These are phyloP conservation scores for Petrolisthes manimaculis DNA, from an alignment of 2,888 invertebrate species.

Conservation along the genomic window DNA sequence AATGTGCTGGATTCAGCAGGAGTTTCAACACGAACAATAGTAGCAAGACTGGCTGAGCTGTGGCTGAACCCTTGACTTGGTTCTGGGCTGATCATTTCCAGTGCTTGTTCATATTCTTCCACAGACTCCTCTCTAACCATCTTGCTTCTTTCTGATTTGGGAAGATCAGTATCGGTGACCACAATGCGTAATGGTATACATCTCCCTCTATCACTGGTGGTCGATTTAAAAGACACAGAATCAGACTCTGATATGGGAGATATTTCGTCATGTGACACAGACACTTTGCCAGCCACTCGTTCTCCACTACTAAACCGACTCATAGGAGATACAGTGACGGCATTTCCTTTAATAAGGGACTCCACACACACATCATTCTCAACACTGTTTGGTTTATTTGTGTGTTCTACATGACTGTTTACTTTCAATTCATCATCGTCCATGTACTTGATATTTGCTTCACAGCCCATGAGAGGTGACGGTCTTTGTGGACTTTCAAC, in stretches of 20 bases:
- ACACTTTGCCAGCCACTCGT: too few species aligned
- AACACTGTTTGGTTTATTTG: too few species aligned
- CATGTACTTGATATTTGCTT: conserved; percentile 18
- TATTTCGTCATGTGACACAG: too few species aligned
- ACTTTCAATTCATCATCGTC: conserved; percentile 30
- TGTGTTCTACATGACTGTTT: background rate
- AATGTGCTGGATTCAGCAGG: conserved; percentile 14
- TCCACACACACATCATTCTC: too few species aligned
- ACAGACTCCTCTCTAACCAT: conserved; percentile 35
- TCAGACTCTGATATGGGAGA: too few species aligned
- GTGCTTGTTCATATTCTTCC: conserved; percentile 51
- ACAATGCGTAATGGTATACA: background rate
- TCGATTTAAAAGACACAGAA: too few species aligned
- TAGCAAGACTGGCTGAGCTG: conserved; percentile 40
- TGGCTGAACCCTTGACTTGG: conserved; percentile 43
- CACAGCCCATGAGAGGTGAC: background rate
- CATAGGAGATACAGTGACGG: too few species aligned
- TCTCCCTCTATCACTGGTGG: too few species aligned
- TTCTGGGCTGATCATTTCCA: conserved; percentile 40
- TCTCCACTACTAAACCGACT: too few species aligned
- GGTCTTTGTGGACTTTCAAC: background rate
- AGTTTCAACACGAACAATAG: conserved; percentile 35
- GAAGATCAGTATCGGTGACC: background rate
- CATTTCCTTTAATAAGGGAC: too few species aligned
- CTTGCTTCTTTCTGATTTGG: background rate